Conservation (phyloP, 2,888 invertebrate genomes). For the Lepidocyrtoides sp. region DNA sequence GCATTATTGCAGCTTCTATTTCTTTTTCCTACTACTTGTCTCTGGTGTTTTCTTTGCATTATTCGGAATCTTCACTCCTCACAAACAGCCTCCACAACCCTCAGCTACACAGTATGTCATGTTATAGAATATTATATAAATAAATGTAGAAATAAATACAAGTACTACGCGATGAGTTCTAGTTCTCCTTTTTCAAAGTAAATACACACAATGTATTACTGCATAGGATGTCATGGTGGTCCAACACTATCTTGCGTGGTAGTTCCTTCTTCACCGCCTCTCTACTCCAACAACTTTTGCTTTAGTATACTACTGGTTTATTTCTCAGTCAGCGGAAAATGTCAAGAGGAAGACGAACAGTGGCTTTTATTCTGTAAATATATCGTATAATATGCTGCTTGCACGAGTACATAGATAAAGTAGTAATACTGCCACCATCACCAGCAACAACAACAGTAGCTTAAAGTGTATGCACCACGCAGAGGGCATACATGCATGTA, state of each 20-base stretch:
- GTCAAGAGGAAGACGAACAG: conserved; percentile 68
- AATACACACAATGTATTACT: background rate
- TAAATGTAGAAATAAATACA: background rate
- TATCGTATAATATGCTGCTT: background rate
- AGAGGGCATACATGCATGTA: background rate
- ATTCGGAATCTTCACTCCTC: background rate
- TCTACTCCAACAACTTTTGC: conserved; percentile 42
- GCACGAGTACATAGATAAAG: conserved; percentile 43
- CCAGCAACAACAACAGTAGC: background rate
- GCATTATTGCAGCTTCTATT: background rate
- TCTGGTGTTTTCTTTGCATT: background rate
- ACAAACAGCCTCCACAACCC: background rate
- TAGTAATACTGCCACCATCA: background rate
- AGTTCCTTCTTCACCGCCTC: background rate
- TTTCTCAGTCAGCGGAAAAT: conserved; percentile 63
- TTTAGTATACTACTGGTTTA: conserved; percentile 55
- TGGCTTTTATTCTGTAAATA: conserved; percentile 46
- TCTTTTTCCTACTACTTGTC: background rate
- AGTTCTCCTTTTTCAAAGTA: conserved; percentile 17
- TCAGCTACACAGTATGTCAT: no score
- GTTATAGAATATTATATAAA: background rate
- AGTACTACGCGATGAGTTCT: background rate
- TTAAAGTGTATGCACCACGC: background rate
- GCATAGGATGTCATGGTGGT: conserved; percentile 44
- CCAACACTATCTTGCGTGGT: conserved; percentile 60